These are phyloP conservation scores for Triplophysa tibetana DNA, from an alignment of 2,113 vertebrate species.

Conservation along the genomic window DNA sequence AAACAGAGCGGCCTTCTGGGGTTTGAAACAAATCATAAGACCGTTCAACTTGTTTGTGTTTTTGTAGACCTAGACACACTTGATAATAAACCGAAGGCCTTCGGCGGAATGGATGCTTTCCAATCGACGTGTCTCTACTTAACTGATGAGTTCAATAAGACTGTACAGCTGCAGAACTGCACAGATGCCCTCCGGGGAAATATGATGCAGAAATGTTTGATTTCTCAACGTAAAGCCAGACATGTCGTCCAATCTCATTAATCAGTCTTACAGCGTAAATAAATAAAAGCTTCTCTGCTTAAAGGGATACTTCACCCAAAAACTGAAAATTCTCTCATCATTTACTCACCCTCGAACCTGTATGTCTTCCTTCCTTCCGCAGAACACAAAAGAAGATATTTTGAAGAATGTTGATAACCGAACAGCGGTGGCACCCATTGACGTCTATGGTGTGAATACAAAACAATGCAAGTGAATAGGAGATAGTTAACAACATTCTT, in stretches of 20 bases:
- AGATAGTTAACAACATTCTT: no score
- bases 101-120: neutral
- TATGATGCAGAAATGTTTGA: constrained; percentile 15
- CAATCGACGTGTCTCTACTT: neutral
- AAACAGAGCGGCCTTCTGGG: constrained; percentile 7
- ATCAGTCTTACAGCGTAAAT: neutral
- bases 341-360: no score
- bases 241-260: constrained; percentile 19
- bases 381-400: no score
- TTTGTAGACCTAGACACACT: neutral
- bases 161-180: constrained; percentile 24
- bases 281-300: neutral
- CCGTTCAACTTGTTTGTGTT: neutral
- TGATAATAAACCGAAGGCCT: neutral
- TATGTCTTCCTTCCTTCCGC: no score
- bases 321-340: no score
- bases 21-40: constrained; percentile 15
- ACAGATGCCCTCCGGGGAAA: constrained; percentile 32
- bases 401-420: no score
- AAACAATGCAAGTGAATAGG: no score
- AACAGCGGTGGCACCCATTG: no score
- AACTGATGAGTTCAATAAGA: constrained; percentile 28
- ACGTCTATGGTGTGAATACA: no score
- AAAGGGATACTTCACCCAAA: no score
- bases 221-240: constrained; percentile 18